phyloP scores from a whole-genome alignment of 1,140 invertebrate species.

The Zaprionus lachaisei region DNA sequence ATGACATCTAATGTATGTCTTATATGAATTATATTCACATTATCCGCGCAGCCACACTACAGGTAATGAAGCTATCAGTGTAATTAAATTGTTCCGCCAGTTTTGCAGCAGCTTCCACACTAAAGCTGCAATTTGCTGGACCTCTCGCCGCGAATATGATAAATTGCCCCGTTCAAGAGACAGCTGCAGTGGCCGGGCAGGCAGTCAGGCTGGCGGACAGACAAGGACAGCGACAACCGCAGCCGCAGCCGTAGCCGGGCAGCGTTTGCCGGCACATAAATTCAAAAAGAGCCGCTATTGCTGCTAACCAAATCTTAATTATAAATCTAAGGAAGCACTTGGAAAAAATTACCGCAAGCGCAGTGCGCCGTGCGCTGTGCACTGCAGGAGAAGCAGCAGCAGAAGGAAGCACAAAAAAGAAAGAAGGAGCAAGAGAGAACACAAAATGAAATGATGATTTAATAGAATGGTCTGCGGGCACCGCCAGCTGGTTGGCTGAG shows the following conservation, averaged over 20 bases:
- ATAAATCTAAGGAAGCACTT: constrained; percentile 84
- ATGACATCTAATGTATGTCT: no score
- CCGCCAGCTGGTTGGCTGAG: constrained; percentile 78
- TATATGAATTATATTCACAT: not conserved
- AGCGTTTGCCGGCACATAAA: constrained; percentile 58
- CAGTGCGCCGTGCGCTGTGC: constrained; percentile 46
- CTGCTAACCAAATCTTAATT: constrained; percentile 83
- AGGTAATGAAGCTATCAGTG: constrained; percentile 46
- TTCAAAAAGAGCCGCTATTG: constrained; percentile 67
- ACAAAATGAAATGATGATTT: constrained; percentile 79
- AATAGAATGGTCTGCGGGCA: constrained; percentile 81
- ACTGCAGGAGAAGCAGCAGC: constrained; percentile 1
- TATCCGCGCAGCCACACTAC: not conserved
- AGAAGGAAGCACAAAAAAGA: not conserved
- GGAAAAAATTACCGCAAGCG: constrained; percentile 72
- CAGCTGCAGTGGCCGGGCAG: constrained; percentile 34
- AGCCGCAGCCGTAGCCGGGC: constrained; percentile 27
- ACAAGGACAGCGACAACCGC: constrained; percentile 6
- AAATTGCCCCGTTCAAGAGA: constrained; percentile 64
- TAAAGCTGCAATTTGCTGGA: constrained; percentile 48
- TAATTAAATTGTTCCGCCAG: constrained; percentile 70
- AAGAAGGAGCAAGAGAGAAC: constrained; percentile 7
- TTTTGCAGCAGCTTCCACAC: constrained; percentile 30
- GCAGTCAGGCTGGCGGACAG: not conserved
- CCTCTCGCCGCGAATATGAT: constrained; percentile 69